Conservation (phyloP, 1,140 invertebrate genomes). For the Nixonia krombeini region DNA sequence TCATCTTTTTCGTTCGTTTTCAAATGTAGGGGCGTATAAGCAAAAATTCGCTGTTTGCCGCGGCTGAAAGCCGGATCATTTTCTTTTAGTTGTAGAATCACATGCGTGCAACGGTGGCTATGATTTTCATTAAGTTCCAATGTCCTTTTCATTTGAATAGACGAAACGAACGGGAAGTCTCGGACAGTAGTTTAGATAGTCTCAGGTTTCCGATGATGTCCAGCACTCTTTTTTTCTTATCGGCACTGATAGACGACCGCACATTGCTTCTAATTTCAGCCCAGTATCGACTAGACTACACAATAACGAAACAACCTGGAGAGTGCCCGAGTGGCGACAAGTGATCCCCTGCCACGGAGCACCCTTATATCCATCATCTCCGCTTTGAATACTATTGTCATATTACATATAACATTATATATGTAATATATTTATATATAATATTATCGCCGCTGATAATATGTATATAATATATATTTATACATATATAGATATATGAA, state of each 20-base stretch:
- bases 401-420: constrained; percentile 50
- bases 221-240: constrained; percentile 43
- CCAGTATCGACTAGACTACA: constrained; percentile 69
- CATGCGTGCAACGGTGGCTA: constrained; percentile 16
- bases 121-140: constrained; percentile 26
- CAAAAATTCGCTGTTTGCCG: too few species aligned
- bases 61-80: too few species aligned
- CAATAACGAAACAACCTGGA: constrained; percentile 67
- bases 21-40: too few species aligned
- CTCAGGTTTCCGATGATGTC: constrained; percentile 47
- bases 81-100: too few species aligned
- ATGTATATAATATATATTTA: constrained; percentile 46
- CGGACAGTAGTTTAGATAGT: constrained; percentile 45
- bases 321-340: constrained; percentile 69
- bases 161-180: constrained; percentile 43
- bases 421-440: constrained; percentile 45
- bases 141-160: constrained; percentile 35
- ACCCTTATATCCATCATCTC: constrained; percentile 47
- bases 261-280: constrained; percentile 64
- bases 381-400: constrained; percentile 53
- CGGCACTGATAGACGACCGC: constrained; percentile 44
- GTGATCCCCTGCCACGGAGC: constrained; percentile 68
- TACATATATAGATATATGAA: constrained; percentile 25
- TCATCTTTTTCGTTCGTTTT: too few species aligned
- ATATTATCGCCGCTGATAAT: constrained; percentile 40